These are phyloP conservation scores for Keiferia lycopersicella DNA, from an alignment of 2,888 invertebrate genomes.

Conservation along the genomic window DNA sequence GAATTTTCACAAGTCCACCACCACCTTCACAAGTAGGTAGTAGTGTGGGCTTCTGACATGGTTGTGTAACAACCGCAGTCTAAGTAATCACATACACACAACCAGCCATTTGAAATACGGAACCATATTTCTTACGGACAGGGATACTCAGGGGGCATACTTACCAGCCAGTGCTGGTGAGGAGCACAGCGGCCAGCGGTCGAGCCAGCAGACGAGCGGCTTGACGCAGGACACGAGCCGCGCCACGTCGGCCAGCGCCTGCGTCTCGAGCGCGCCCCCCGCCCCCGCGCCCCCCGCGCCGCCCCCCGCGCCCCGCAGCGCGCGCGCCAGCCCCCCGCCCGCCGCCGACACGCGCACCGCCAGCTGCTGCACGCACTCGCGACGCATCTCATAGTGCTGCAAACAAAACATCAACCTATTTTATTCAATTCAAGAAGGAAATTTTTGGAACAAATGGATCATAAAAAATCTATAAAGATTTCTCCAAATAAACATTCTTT, in stretches of 20 bases:
- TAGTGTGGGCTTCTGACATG: too few species aligned
- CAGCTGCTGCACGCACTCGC: slow-evolving; percentile 95
- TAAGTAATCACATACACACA: too few species aligned
- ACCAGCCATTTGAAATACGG: too few species aligned
- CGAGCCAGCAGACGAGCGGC: slow-evolving; percentile 94
- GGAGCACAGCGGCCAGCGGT: slow-evolving; percentile 79
- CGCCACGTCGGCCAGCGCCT: slow-evolving; percentile 92
- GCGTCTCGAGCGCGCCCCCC: slow-evolving; percentile 85
- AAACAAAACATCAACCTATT: neutral
- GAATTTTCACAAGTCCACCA: too few species aligned
- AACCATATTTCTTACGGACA: too few species aligned
- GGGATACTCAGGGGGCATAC: too few species aligned
- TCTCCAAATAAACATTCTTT: too few species aligned
- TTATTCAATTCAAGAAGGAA: neutral
- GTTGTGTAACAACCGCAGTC: too few species aligned
- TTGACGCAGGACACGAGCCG: slow-evolving; percentile 92
- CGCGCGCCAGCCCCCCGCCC: slow-evolving; percentile 85
- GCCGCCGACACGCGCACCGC: slow-evolving; percentile 92
- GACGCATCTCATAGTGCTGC: slow-evolving; percentile 94
- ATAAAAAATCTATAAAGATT: too few species aligned
- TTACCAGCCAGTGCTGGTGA: slow-evolving; percentile 1
- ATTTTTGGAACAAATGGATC: too few species aligned
- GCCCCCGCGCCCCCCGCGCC: slow-evolving; percentile 89
- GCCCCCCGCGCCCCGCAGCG: slow-evolving; percentile 87
- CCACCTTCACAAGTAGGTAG: too few species aligned